Conservation (phyloP, 2,797 vertebrate genomes). For the Hybognathus amarus region DNA sequence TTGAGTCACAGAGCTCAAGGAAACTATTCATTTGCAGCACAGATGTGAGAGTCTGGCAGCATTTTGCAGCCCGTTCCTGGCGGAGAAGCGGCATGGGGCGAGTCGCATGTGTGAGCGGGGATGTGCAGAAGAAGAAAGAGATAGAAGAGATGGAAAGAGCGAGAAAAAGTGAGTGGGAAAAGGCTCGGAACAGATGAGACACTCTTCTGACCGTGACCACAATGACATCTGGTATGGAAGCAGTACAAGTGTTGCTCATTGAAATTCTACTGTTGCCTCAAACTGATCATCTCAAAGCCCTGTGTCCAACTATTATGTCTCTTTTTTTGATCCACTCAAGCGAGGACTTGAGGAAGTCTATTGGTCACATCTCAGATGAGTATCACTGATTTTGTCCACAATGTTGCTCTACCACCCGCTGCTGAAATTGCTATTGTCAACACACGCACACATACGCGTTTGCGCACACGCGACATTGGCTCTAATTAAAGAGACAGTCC, state of each 20-base stretch:
- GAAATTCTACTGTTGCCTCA: conserved; percentile 56
- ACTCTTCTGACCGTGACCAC: conserved; percentile 43
- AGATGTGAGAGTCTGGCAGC: conserved; percentile 79
- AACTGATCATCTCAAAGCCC: conserved; percentile 59
- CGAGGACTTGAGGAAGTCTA: conserved; percentile 73
- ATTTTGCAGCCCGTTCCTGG: conserved; percentile 56
- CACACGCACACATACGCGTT: conserved; percentile 62
- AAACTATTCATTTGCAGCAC: conserved; percentile 87
- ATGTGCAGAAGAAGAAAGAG: conserved; percentile 16
- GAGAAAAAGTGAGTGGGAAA: conserved; percentile 30
- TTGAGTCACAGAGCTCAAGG: conserved; percentile 82
- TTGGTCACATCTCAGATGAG: conserved; percentile 77
- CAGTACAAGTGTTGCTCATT: conserved; percentile 48
- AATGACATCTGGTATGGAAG: conserved; percentile 36
- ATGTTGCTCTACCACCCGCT: conserved; percentile 77
- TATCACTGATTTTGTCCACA: conserved; percentile 77
- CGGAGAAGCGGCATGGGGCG: conserved; percentile 25
- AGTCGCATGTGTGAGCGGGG: conserved; percentile 40
- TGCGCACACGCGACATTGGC: conserved; percentile 62
- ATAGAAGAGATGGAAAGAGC: conserved; percentile 21
- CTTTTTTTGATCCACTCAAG: conserved; percentile 65
- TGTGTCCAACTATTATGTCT: conserved; percentile 54
- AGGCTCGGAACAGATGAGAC: conserved; percentile 28
- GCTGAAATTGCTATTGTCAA: conserved; percentile 81
- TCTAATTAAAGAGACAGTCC: conserved; percentile 75